Conservation (phyloP, 2,888 invertebrate species). For the Brassicogethes aeneus region DNA sequence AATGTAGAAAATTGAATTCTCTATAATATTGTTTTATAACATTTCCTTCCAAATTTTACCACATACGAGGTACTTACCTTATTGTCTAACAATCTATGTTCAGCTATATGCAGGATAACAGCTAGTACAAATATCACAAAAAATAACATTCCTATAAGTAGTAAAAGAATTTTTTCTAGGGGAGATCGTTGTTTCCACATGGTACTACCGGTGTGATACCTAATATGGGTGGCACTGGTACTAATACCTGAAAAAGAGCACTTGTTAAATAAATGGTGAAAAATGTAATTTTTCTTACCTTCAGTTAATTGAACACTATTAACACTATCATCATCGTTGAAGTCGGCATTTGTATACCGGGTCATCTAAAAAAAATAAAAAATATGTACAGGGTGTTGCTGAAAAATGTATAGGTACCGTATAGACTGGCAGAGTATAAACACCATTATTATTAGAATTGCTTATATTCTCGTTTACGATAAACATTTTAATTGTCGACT, state of each 20-base stretch:
- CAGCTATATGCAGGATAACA: constrained; percentile 47
- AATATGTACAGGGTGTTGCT: too few relatives aligned
- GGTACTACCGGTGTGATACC: constrained; percentile 70
- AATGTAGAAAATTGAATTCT: too few relatives aligned
- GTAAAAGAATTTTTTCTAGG: constrained; percentile 60
- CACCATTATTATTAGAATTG: background rate
- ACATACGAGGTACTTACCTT: too few relatives aligned
- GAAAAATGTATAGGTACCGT: background rate
- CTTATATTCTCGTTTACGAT: too few relatives aligned
- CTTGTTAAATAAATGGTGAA: background rate
- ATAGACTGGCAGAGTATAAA: background rate
- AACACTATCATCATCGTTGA: constrained; percentile 78
- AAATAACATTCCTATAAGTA: constrained; percentile 48
- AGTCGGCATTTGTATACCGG: constrained; percentile 78
- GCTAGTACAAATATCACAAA: constrained; percentile 52
- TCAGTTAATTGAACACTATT: constrained; percentile 79
- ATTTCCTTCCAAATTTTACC: too few relatives aligned
- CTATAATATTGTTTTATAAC: too few relatives aligned
- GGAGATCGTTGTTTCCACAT: constrained; percentile 66
- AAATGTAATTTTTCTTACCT: constrained; percentile 30
- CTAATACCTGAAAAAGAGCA: constrained; percentile 45
- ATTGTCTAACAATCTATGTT: constrained; percentile 39
- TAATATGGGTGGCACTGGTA: constrained; percentile 71
- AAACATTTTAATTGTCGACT: too few relatives aligned
- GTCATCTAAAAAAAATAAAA: constrained; percentile 61